Evolutionary conservation across 2,797 vertebrate genomes (phyloP), one percentile per base, ranked within the genome.

Genomic region (Psittacula derbiana): DNA sequence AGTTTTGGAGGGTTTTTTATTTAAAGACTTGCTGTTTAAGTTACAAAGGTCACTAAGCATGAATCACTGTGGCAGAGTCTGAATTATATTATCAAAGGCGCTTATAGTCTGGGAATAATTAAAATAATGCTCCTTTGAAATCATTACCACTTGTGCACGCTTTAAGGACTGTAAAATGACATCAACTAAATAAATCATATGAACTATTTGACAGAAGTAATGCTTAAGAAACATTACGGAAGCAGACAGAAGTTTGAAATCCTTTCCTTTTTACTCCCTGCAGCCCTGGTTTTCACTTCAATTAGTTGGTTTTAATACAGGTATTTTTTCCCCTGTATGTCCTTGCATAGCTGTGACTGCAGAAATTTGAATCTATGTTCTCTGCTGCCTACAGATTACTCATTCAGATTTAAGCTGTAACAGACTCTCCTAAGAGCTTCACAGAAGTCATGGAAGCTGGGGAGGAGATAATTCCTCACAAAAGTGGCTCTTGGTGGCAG

Each of bases 1-100:
- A 6, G 6, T 44, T 75, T 33, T 4, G 23, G 44, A n/a, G 4
- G 41, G 11, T 36, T 47, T 69, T 90, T 75, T 69, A 14, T 60
- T 88, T 33, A 84, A 90, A 62, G 61, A 67, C 23, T 84, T 80
- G 43, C 53, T 55, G 60, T 36, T 92, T 64, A 74, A 80, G 57
- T n/a, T 55, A 44, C 44, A 71, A 88, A 96, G 67, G 50, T 70
- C 60, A 79, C 30, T 40, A 58, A 70, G 61, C 28, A 71, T 49
- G 52, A 95, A 78, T 76, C 52, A 52, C 49, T 53, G 44, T 43
- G 61, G 49, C 40, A 47, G 38, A 76, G 43, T 40, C 28, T 86
- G 76, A 83, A 80, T 60, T 41, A 36, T 6, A 57, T 7, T 62
- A 67, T 40, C n/a, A 73, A 36, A 80, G 13, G 19, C 21, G 66